Evolutionary conservation across 2,797 vertebrate species (phyloP).

Genomic region (Periophthalmus magnuspinnatus): DNA sequence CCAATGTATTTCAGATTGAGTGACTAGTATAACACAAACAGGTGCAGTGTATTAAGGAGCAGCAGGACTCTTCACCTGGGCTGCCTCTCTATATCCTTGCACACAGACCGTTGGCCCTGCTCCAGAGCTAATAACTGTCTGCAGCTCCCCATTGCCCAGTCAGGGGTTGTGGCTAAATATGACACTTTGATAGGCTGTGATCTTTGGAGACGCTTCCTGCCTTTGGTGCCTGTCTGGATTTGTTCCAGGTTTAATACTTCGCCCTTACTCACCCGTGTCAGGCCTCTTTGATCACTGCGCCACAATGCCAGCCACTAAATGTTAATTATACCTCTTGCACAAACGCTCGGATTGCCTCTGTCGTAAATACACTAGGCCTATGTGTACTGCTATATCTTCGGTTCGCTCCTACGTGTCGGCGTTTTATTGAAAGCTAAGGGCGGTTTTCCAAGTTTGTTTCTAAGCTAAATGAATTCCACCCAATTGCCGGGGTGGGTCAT

Average conservation of each 20-base stretch:
- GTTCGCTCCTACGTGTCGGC: constrained; percentile 20
- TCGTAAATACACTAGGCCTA: constrained; percentile 27
- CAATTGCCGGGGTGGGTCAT: background rate
- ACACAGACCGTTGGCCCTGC: constrained; percentile 35
- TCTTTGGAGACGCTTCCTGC: constrained; percentile 54
- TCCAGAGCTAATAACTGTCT: constrained; percentile 50
- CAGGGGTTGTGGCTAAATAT: constrained; percentile 48
- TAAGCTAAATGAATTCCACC: constrained; percentile 29
- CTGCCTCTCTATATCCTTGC: constrained; percentile 17
- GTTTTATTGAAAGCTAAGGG: constrained; percentile 18
- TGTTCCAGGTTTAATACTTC: constrained; percentile 50
- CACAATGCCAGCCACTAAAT: constrained; percentile 54
- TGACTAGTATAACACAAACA: background rate
- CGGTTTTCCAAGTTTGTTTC: constrained; percentile 21
- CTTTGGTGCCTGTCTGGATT: constrained; percentile 51
- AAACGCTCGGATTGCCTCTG: constrained; percentile 17
- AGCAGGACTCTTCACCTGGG: constrained; percentile 19
- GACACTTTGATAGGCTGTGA: constrained; percentile 57
- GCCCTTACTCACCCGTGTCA: constrained; percentile 50
- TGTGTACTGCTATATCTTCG: constrained; percentile 19
- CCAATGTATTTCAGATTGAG: background rate
- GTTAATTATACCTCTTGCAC: constrained; percentile 53
- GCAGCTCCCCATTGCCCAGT: constrained; percentile 35
- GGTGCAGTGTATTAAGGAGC: background rate
- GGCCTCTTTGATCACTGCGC: constrained; percentile 56